Evolutionary conservation across 2,797 vertebrate species (phyloP).

Genomic region (Poeciliopsis gracilis): DNA sequence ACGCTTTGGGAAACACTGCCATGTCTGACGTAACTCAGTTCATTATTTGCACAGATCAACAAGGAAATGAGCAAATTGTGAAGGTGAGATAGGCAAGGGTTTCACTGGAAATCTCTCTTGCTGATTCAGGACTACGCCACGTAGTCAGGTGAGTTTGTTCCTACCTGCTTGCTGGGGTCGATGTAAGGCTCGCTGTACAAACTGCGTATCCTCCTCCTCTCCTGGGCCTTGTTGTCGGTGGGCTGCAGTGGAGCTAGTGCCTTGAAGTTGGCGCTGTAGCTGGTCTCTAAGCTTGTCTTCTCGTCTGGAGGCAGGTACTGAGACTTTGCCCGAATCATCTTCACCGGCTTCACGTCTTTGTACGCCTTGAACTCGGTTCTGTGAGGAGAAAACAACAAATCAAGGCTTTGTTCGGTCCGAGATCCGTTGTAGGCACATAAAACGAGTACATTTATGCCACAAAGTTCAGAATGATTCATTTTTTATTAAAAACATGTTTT

Average conservation of each 20-base stretch:
- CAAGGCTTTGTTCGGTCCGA: neutral
- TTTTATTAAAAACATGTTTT: too few species aligned
- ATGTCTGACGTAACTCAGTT: neutral
- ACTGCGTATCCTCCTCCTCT: constrained; percentile 94
- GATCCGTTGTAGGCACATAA: neutral
- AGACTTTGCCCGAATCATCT: constrained; percentile 88
- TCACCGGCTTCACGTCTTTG: constrained; percentile 89
- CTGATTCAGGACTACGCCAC: neutral
- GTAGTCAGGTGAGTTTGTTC: constrained; percentile 47
- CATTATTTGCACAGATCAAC: neutral
- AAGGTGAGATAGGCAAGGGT: neutral
- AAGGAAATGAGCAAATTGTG: neutral
- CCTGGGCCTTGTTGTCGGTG: constrained; percentile 86
- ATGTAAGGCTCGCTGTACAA: constrained; percentile 93
- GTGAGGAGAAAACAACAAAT: constrained; percentile 32
- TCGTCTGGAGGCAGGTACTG: constrained; percentile 91
- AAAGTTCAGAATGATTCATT: too few species aligned
- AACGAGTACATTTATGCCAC: neutral
- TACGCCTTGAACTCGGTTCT: constrained; percentile 96
- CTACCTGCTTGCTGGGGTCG: constrained; percentile 88
- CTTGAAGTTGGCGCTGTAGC: constrained; percentile 93
- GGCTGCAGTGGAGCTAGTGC: constrained; percentile 81
- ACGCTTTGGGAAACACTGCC: neutral
- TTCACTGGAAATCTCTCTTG: neutral
- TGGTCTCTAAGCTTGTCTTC: constrained; percentile 90